These are phyloP conservation scores for Craterocephalus amniculus DNA, from an alignment of 2,797 vertebrate species.

Conservation along the genomic window DNA sequence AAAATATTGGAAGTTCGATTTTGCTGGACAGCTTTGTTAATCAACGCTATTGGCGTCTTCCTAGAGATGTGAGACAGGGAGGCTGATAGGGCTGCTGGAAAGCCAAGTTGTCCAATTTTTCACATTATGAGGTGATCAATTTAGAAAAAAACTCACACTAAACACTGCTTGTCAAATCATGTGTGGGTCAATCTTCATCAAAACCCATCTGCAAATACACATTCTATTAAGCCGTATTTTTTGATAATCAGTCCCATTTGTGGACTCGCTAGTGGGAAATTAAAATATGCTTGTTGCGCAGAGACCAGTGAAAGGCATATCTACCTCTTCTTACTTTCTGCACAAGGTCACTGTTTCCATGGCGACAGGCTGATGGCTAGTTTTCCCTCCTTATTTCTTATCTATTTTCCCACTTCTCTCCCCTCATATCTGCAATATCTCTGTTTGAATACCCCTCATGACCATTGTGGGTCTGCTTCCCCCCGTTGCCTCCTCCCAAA, in stretches of 20 bases:
- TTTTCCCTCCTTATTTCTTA: conserved; percentile 75
- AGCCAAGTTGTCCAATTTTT: conserved; percentile 5
- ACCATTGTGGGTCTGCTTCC: conserved; percentile 37
- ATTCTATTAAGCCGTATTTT: conserved; percentile 8
- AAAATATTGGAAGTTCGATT: neutral
- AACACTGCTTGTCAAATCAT: conserved; percentile 9
- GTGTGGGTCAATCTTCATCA: conserved; percentile 24
- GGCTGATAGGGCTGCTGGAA: conserved; percentile 8
- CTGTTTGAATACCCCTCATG: conserved; percentile 73
- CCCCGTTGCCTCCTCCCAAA: conserved; percentile 3
- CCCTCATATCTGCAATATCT: conserved; percentile 75
- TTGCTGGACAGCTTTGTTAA: conserved; percentile 12
- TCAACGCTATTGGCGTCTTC: conserved; percentile 12
- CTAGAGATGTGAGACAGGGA: conserved; percentile 28
- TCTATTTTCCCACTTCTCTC: conserved; percentile 67
- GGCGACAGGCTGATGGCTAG: conserved; percentile 76
- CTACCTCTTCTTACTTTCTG: conserved; percentile 70
- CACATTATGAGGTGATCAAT: conserved; percentile 24
- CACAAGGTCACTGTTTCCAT: conserved; percentile 83
- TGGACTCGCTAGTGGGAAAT: conserved; percentile 47
- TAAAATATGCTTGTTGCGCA: conserved; percentile 68
- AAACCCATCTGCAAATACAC: conserved; percentile 24
- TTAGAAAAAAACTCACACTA: conserved; percentile 6
- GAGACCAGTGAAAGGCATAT: conserved; percentile 67
- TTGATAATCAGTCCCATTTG: conserved; percentile 43